Base-by-base conservation (phyloP, 2,888 invertebrate genomes). In the Drosophila parthenogenetica region DNA sequence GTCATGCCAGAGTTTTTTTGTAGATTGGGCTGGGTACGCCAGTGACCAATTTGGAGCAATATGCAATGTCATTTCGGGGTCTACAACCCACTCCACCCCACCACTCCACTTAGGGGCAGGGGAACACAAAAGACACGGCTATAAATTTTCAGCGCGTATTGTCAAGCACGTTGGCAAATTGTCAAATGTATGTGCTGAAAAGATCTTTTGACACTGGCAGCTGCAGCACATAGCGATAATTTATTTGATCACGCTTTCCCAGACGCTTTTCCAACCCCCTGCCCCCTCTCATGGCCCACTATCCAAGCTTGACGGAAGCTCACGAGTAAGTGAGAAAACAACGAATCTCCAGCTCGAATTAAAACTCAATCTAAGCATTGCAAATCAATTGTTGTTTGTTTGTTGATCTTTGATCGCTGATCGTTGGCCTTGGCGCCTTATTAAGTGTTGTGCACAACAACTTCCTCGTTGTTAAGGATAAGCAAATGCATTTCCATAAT, bases 191-290 rank as follows among this genome's bases (percentile, higher is more conserved):
- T 67, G 61, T 61, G 74, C 74, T 78, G 75, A 68, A 83, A 78
- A 76, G 87, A 81, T 87, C 87, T 78, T 79, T 79, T 80, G 87
- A 81, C 87, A 80, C 80, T 78, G 81, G 51, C 77, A 79, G 72
- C 64, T 53, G 57, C 60, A 49, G 48, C 60, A 51, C 37, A 60
- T 40, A 46, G 66, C 43, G 54, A 84, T 87, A 81, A 87, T 81
- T 82, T 82, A 82, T 85, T 66, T 81, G 82, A 79, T 82, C 85
- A 85, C 82, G 81, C 77, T 81, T 82, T 76, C 39, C 69, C 74
- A 55, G 59, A 48, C 73, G 50, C 50, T 48, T 53, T 46, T 57
- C 46, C 50, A 35, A 10, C 17, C 40, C 14, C 40, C 32, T 25
- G n/a, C 2, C 29, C 10, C 17, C 57, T 10, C 25, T 35, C 1